These are phyloP conservation scores for Dysidea cf. avara DNA, from an alignment of 37 sponge, comb jelly and placozoan genomes.

Conservation along the genomic window DNA sequence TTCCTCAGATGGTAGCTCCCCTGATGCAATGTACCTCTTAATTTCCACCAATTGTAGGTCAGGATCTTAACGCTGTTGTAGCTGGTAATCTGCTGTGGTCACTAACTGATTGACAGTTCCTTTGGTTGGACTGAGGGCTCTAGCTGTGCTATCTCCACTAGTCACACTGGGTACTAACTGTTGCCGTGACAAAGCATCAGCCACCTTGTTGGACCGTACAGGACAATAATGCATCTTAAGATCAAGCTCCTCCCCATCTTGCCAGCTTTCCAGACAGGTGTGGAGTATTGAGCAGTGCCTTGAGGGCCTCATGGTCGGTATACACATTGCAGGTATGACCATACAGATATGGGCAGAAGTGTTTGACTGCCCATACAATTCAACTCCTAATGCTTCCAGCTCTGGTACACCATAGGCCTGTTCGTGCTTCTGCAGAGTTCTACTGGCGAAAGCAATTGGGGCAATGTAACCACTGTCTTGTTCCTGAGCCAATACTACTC, in stretches of 20 bases:
- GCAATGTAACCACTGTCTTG: conserved; percentile 13
- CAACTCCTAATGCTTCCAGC: conserved; percentile 46
- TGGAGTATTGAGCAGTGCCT: conserved; percentile 4
- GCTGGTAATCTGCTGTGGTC: too few species aligned
- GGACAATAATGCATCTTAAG: conserved; percentile 26
- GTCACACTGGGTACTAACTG: too few species aligned
- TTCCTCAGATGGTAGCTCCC: conserved; percentile 13
- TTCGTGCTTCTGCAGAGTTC: conserved; percentile 11
- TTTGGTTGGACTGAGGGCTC: too few species aligned
- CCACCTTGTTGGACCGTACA: conserved; percentile 31
- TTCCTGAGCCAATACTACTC: conserved; percentile 44
- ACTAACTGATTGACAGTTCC: too few species aligned
- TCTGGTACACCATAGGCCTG: conserved; percentile 25
- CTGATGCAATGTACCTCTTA: not conserved
- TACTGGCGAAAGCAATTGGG: conserved; percentile 30
- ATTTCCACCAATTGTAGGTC: conserved; percentile 10
- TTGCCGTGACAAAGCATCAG: conserved; percentile 36
- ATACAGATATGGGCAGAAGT: conserved; percentile 33
- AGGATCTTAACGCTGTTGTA: conserved; percentile 5
- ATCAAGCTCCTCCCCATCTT: conserved; percentile 49
- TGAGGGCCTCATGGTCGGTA: conserved; percentile 47
- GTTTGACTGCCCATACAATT: too few species aligned
- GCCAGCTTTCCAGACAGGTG: conserved; percentile 37
- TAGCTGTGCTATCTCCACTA: too few species aligned
- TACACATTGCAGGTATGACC: conserved; percentile 20